These are phyloP conservation scores for Cydia splendana DNA, from an alignment of 1,140 invertebrate species.

Conservation along the genomic window DNA sequence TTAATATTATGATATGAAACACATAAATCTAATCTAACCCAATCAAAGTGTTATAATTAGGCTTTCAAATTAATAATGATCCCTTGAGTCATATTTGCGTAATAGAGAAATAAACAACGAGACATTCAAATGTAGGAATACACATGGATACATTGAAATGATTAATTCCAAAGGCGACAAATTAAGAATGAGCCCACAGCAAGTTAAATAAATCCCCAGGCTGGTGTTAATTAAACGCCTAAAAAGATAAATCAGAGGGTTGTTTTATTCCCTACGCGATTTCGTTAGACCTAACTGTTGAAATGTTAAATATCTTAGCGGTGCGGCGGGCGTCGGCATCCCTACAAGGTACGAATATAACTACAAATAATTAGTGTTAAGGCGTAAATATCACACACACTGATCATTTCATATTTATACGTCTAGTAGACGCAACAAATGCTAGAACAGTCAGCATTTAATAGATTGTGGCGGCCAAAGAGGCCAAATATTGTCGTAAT, in stretches of 20 bases:
- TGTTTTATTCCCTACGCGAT: slow-evolving; percentile 25
- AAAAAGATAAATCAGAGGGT: slow-evolving; percentile 8
- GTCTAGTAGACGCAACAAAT: no score
- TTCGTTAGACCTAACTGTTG: slow-evolving; percentile 28
- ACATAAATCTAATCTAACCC: no score
- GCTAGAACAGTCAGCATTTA: no score
- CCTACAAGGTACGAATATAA: background rate
- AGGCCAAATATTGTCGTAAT: no score
- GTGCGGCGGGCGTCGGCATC: background rate
- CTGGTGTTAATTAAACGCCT: slow-evolving; percentile 26
- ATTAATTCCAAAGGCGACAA: background rate
- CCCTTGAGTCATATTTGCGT: no score
- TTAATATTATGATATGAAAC: no score
- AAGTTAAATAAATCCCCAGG: slow-evolving; percentile 15
- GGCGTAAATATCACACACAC: no score
- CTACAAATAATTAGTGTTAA: slow-evolving; percentile 29
- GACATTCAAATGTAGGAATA: background rate
- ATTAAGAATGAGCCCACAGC: background rate
- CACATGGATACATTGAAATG: background rate
- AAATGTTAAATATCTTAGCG: slow-evolving; percentile 17
- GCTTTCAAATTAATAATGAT: no score
- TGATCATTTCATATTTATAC: no score
- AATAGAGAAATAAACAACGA: no score
- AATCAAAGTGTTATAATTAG: no score
- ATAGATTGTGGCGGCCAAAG: no score